Percentiles rank a stretch among this genome's conserved stretches.
Evolutionary conservation across 37 sponge, comb jelly and placozoan species (phyloP).

Genomic region (Axinella damicornis): DNA sequence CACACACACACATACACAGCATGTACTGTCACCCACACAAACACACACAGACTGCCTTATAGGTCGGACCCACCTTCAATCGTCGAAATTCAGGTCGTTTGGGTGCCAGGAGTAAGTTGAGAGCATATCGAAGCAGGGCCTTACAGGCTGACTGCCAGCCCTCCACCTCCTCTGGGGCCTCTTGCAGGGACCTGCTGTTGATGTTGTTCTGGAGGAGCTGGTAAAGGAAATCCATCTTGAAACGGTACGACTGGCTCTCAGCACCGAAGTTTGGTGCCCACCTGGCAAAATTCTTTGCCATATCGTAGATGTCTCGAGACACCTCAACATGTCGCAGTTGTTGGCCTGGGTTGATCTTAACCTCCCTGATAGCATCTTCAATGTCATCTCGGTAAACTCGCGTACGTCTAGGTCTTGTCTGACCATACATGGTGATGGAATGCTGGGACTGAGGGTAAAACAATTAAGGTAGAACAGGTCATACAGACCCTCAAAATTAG

Average conservation of each 20-base stretch:
- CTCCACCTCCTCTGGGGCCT: conserved; percentile 10
- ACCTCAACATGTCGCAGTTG: conserved; percentile 13
- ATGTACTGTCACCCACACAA: no score
- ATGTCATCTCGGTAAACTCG: background rate
- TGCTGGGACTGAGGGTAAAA: no score
- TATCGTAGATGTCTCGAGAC: background rate
- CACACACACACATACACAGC: no score
- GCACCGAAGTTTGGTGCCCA: background rate
- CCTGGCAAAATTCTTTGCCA: conserved; percentile 16
- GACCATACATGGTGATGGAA: no score
- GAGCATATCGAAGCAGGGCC: conserved; percentile 52
- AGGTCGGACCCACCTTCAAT: conserved; percentile 43
- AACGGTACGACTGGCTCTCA: background rate
- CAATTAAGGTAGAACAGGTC: no score
- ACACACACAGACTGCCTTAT: no score
- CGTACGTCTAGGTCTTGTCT: no score
- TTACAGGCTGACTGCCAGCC: conserved; percentile 38
- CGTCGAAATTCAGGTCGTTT: conserved; percentile 51
- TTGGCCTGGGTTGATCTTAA: background rate
- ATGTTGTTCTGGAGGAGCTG: conserved; percentile 14
- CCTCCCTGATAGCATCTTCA: conserved; percentile 1
- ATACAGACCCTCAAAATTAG: no score
- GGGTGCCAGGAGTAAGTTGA: conserved; percentile 55
- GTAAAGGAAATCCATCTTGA: conserved; percentile 19
- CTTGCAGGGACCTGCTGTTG: background rate